Evolutionary conservation across 2,888 invertebrate genomes (phyloP), one percentile per base, ranked within the genome.

Genomic region (Thymelicus sylvestris): DNA sequence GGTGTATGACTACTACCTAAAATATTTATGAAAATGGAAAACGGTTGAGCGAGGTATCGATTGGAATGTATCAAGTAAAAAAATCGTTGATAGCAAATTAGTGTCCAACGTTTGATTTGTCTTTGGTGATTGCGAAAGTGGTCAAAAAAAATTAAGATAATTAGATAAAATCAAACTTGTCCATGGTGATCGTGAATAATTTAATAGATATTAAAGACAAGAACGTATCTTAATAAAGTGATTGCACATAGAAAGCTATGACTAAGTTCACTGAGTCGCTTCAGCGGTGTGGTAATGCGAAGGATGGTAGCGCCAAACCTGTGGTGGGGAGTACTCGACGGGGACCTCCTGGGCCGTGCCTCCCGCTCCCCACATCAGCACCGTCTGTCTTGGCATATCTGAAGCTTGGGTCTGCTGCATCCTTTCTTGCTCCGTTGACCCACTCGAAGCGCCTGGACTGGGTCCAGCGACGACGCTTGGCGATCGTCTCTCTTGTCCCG

Each of bases 361-460:
- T 74, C 90, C 94, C 74, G 95, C 94, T 31, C 98, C 98, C 98
- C 98, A 98, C 98, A 98, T 98, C 59, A 98, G 95, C 67, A 98
- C 98, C 12, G 98, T 98, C 89, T 98, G 98, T 60, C 98, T 94
- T 0, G 97, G 96, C 76, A 95, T 94, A 80, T 96, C 96, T 68
- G 95, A 91, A 13, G 91, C 81, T 74, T 88, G 87, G 66, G 85
- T 80, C 78, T 88, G 88, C 79, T 87, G 90, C 86, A 91, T 83
- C 72, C 92, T 79, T 50, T 93, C 92, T 75, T 90, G 89, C 71
- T 92, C 93, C 59, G 86, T 81, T 0, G 93, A 93, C 15, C 91
- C 92, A 57, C 89, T 92, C 2, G 93, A 92, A 0, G 91, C 92
- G 0, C 88, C 93, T 0, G 93, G 92, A 80, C 92, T 93, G 0